phyloP scores from a whole-genome alignment of 92 coral and sea anemone genomes.

The Pocillopora grandis region DNA sequence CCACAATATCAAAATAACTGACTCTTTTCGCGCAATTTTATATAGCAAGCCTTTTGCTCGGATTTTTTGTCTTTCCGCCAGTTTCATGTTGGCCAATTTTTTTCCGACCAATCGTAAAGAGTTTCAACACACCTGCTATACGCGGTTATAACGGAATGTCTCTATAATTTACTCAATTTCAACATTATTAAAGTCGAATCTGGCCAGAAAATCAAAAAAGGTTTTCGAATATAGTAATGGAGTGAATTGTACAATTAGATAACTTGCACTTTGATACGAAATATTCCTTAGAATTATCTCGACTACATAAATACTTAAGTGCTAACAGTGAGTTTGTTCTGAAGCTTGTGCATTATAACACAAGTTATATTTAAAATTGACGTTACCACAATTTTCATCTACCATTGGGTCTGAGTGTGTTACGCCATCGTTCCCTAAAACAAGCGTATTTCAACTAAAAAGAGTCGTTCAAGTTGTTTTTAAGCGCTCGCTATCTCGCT shows the following conservation, averaged over 20 bases:
- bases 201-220: neutral
- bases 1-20: neutral
- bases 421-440: slow-evolving; percentile 23
- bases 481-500: neutral
- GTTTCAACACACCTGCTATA: slow-evolving; percentile 8
- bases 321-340: neutral
- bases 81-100: neutral
- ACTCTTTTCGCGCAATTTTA: neutral
- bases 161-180: neutral
- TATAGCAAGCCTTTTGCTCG: neutral
- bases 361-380: slow-evolving; percentile 13
- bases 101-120: slow-evolving; percentile 11
- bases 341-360: neutral
- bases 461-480: neutral
- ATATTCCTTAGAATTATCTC: too few species aligned
- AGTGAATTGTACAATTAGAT: too few species aligned
- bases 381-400: neutral
- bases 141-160: neutral
- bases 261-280: too few species aligned
- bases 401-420: slow-evolving; percentile 21
- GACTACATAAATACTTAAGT: too few species aligned
- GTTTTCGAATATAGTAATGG: neutral
- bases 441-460: slow-evolving; percentile 31
- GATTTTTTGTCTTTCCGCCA: slow-evolving; percentile 5
- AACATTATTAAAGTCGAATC: too few species aligned